phyloP scores from a whole-genome alignment of 2,113 vertebrate genomes.

The Eulemur macaco region DNA sequence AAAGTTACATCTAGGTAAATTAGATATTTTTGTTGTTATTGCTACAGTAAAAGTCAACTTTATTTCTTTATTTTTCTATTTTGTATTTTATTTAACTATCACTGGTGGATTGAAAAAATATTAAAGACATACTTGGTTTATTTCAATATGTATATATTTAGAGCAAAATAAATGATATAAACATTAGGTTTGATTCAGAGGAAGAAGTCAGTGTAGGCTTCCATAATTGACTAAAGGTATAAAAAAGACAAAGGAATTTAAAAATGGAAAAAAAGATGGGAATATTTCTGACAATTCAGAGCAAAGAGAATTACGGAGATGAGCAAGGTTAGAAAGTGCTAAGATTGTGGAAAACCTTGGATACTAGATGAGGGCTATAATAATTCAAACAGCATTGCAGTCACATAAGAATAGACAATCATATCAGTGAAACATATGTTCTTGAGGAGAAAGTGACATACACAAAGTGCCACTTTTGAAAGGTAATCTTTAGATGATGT shows the following conservation, averaged over 20 bases:
- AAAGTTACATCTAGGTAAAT: conserved; percentile 2
- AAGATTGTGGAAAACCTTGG: neutral
- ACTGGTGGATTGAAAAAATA: neutral
- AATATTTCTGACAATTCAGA: neutral
- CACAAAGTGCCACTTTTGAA: conserved; percentile 16
- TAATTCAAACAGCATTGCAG: conserved; percentile 4
- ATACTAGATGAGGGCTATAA: neutral
- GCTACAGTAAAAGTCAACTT: neutral
- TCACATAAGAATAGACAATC: neutral
- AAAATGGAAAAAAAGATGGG: neutral
- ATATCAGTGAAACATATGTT: neutral
- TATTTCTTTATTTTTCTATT: neutral
- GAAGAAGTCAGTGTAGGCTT: neutral
- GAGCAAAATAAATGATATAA: neutral
- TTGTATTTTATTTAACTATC: conserved; percentile 1
- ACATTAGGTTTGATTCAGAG: conserved; percentile 6
- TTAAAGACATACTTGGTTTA: conserved; percentile 14
- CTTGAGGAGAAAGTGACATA: neutral
- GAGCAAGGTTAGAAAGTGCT: neutral
- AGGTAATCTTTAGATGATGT: neutral
- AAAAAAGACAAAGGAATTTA: neutral
- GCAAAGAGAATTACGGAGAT: neutral
- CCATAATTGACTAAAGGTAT: neutral
- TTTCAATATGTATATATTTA: neutral
- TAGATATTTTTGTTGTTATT: neutral